These are phyloP conservation scores for Marmota monax DNA, from an alignment of 2,113 vertebrate genomes.

Conservation along the genomic window DNA sequence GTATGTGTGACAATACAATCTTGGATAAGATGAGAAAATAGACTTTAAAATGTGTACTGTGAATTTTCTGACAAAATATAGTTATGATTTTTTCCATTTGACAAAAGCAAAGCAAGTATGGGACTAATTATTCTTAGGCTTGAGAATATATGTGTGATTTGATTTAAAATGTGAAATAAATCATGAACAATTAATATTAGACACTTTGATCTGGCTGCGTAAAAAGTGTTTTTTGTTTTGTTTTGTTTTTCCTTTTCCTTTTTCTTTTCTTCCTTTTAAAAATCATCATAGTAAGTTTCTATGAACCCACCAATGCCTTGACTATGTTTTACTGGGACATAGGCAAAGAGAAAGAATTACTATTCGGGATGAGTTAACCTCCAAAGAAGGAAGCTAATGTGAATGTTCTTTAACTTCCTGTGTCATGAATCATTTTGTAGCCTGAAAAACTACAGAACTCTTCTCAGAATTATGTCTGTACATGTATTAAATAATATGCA, in stretches of 20 bases:
- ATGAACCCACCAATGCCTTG: not conserved
- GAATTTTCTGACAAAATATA: not conserved
- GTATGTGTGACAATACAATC: not conserved
- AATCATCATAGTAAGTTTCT: not conserved
- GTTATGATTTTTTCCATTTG: not conserved
- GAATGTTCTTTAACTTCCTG: not conserved
- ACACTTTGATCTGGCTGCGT: not conserved
- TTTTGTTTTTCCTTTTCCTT: not conserved
- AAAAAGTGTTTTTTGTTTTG: not conserved
- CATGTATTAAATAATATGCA: not conserved
- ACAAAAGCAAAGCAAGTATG: not conserved
- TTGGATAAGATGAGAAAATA: not conserved
- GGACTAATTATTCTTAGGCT: not conserved
- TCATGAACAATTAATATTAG: not conserved
- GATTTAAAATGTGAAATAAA: conserved; percentile 15
- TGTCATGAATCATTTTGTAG: not conserved
- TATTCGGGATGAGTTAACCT: not conserved
- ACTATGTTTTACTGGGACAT: not conserved
- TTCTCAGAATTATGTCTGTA: conserved; percentile 2
- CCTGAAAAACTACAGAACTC: not conserved
- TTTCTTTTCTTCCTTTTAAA: too few relatives aligned
- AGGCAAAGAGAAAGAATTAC: not conserved
- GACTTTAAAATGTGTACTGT: not conserved
- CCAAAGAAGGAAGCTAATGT: not conserved
- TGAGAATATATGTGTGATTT: not conserved